Conservation (phyloP, 2,113 vertebrate genomes). For the Carassius gibelio region DNA sequence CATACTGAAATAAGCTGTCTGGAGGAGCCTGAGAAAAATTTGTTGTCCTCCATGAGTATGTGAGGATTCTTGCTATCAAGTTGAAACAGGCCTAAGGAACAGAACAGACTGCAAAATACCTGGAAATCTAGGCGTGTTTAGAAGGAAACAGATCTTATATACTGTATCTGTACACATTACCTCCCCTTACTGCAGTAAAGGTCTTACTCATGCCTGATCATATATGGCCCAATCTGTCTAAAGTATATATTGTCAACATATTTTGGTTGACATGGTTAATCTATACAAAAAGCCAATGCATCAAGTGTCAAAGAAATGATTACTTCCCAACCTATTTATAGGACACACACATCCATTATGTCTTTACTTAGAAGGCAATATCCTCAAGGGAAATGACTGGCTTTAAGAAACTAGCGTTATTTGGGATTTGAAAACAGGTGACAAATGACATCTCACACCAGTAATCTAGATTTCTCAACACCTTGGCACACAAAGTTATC, state of each 20-base stretch:
- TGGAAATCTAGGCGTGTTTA: conserved; percentile 2
- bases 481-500: neutral
- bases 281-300: neutral
- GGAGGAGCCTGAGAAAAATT: neutral
- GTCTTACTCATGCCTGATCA: neutral
- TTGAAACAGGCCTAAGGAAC: neutral
- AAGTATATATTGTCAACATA: neutral
- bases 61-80: neutral
- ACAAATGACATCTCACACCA: neutral
- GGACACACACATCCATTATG: neutral
- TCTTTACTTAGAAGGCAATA: neutral
- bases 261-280: neutral
- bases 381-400: neutral
- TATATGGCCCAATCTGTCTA: neutral
- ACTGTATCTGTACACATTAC: neutral
- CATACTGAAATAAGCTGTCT: neutral
- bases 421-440: neutral
- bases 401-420: neutral
- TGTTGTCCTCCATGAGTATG: neutral
- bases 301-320: neutral
- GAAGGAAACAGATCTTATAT: neutral
- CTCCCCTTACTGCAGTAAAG: neutral
- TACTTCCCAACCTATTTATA: neutral
- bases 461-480: neutral
- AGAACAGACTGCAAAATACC: neutral